Base-by-base conservation (phyloP, 2,888 invertebrate genomes). In the Spisula solida region DNA sequence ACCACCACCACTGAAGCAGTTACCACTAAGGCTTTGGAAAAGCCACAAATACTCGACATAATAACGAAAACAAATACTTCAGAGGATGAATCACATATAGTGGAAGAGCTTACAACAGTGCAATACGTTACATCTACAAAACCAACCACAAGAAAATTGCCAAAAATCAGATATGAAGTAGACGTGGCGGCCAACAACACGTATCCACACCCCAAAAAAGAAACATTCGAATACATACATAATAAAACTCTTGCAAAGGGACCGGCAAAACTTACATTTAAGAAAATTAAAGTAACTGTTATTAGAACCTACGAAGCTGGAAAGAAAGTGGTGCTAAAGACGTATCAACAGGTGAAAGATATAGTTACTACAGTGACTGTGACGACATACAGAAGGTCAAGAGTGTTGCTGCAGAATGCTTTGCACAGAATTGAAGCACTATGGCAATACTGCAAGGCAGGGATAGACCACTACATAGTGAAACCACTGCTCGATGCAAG, bases 361-460 rank as follows among this genome's bases (percentile, higher is more conserved):
- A 90, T 90, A 29, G 85, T 89, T 18, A 91, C 91, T 10, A 86
- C 78, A 20, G 81, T 91, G 6, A 83, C 82, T 8, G 91, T 92
- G 8, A 90, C 91, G 16, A 88, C 86, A 14, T 92, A 91, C 75
- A 51, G 41, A 20, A 78, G 56, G 25, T 86, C 92, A 20, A 56
- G 88, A 48, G 75, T 86, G 55, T 48, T 92, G 2, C 56, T 92
- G 18, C 66, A 88, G 80, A 48, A 79, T 55, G 91, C 90, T 0
- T 56, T 92, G 29, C 47, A 91, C 25, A 87, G 91, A 48, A 88
- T 92, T 47, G 91, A 90, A 51, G 89, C 89, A 18, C 48, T 92
- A 31, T 92, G 91, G 91, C 51, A 88, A 41, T 92, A 92, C 47
- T 92, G 92, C 79, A 87, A 91, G 80, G 85, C 70, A 6, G 92